Conservation (phyloP, 2,888 invertebrate species). For the Scaptomyza flava region DNA sequence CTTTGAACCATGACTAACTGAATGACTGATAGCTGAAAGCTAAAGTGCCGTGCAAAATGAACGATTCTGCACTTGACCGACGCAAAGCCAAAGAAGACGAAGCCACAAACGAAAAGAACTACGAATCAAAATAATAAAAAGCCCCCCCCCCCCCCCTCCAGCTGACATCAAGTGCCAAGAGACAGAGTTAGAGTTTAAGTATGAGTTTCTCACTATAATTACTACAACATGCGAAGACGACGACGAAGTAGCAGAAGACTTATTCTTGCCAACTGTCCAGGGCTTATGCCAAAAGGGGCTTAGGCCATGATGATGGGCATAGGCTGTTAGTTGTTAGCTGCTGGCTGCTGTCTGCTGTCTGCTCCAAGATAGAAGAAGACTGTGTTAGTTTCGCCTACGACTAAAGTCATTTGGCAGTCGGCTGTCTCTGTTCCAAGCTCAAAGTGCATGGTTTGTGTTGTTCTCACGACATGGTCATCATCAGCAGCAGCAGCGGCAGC, state of each 20-base stretch:
- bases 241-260: neutral
- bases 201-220: constrained; percentile 60
- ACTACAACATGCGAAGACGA: constrained; percentile 44
- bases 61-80: constrained; percentile 74
- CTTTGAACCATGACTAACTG: constrained; percentile 74
- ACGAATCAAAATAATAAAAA: no score
- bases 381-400: constrained; percentile 73
- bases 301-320: constrained; percentile 11
- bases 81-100: constrained; percentile 24
- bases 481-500: constrained; percentile 20
- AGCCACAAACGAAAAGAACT: constrained; percentile 2
- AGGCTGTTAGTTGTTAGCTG: constrained; percentile 3
- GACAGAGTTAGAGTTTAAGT: constrained; percentile 31
- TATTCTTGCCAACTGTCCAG: constrained; percentile 24
- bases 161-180: constrained; percentile 54
- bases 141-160: no score
- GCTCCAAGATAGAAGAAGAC: constrained; percentile 37
- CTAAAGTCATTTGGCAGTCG: constrained; percentile 45
- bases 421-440: constrained; percentile 17
- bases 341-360: constrained; percentile 40
- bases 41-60: constrained; percentile 64
- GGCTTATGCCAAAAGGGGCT: constrained; percentile 15
- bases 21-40: constrained; percentile 73
- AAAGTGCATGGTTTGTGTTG: constrained; percentile 45
- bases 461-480: constrained; percentile 64